Evolutionary conservation across 2,797 vertebrate genomes (phyloP).

Genomic region (Argyrosomus regius): DNA sequence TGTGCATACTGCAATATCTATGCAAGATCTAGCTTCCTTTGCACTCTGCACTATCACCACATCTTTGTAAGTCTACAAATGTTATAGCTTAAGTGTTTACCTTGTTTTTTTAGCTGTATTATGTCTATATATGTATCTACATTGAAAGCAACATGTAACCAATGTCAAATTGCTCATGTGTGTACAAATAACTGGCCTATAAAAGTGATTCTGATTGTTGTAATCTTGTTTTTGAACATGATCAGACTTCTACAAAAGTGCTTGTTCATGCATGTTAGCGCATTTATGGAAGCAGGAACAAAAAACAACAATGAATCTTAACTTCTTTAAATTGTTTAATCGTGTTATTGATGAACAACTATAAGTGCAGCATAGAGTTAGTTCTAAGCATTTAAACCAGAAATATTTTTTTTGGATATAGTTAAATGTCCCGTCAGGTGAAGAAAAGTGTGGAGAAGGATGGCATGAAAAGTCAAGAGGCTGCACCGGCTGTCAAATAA

Average conservation of each 20-base stretch:
- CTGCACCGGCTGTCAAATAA: background rate
- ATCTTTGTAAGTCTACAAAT: too few relatives aligned
- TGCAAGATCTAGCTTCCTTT: too few relatives aligned
- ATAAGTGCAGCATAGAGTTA: constrained; percentile 3
- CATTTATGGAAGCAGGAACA: background rate
- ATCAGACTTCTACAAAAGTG: too few relatives aligned
- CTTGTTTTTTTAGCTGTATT: too few relatives aligned
- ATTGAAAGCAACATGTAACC: too few relatives aligned
- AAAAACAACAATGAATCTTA: constrained; percentile 8
- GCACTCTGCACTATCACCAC: too few relatives aligned
- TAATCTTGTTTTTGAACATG: background rate
- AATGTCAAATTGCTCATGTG: too few relatives aligned
- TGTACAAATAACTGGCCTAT: too few relatives aligned
- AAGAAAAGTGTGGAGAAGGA: background rate
- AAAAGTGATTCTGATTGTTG: too few relatives aligned
- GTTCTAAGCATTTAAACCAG: constrained; percentile 26
- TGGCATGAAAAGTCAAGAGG: background rate
- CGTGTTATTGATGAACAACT: constrained; percentile 20
- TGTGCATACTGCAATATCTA: too few relatives aligned
- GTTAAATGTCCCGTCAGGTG: constrained; percentile 19
- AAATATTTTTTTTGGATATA: background rate
- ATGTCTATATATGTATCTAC: too few relatives aligned
- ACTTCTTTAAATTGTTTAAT: constrained; percentile 46
- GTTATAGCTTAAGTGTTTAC: too few relatives aligned
- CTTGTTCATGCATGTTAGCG: background rate